Evolutionary conservation across 2,888 invertebrate species (phyloP), one percentile per base, ranked within the genome.

Genomic region (Nasonovia ribisnigri): DNA sequence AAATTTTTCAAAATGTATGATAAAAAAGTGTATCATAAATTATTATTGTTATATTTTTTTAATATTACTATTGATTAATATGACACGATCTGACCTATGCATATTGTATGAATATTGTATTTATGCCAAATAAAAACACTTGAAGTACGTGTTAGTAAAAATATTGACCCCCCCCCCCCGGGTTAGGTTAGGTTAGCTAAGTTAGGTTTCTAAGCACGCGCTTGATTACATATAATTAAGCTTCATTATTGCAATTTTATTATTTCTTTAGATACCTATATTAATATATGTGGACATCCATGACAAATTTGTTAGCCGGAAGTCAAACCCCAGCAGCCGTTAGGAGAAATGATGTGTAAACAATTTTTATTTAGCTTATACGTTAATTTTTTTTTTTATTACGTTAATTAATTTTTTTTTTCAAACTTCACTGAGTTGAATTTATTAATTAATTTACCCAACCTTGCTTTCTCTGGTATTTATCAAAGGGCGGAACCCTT

Each of bases 321-420:
- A 77, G 77, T 77, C 20, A 77, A 77, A 36, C 2, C 36, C 20
- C 77, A 36, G 36, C 77, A 67, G n/a, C n/a, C 16, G 20, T 36
- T 36, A 36, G 36, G 77, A 77, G 36, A 77, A 77, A 77, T 42
- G 36, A 36, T 77, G 77, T 77, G 77, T 77, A 77, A 77, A 36
- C 77, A 77, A 77, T 77, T 77, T 77, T 36, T 77, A 77, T 36
- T 24, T 36, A 36, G 77, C 77, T 77, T 77, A 42, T 6, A 36
- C 8, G 36, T 36, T 77, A n/a, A n/a, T n/a, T n/a, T n/a, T n/a
- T n/a, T n/a, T n/a, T n/a, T n/a, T n/a, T n/a, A 77, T 77, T 77
- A 77, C 2, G 77, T 77, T 77, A 67, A 77, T 77, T 77, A 77
- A 77, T 77, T 77, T 26, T 57, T 57, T 77, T 77, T 77, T 77